Evolutionary conservation across 92 coral and sea anemone species (phyloP).

Genomic region (Epizoanthus illoricatus): DNA sequence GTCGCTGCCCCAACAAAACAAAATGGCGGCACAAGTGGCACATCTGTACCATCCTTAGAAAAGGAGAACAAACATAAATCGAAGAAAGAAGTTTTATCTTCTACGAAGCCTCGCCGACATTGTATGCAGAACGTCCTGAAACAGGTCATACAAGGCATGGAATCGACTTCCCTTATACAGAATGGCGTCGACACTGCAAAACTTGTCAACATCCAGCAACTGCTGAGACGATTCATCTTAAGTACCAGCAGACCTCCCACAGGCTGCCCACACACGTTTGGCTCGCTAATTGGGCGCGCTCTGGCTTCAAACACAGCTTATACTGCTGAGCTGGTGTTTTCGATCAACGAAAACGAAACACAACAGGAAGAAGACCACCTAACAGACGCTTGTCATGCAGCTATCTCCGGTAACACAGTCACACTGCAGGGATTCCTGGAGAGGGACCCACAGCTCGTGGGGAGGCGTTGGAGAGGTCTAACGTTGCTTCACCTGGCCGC

Average conservation of each 20-base stretch:
- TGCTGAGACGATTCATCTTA: background rate
- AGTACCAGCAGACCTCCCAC: background rate
- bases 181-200: background rate
- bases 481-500: slow-evolving; percentile 14
- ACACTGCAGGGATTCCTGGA: background rate
- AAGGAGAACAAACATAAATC: background rate
- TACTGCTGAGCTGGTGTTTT: background rate
- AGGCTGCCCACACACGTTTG: background rate
- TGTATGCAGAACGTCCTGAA: background rate
- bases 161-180: background rate
- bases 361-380: background rate
- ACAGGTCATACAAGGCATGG: background rate
- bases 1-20: background rate
- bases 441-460: slow-evolving; percentile 3
- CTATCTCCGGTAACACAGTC: background rate
- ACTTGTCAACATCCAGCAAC: background rate
- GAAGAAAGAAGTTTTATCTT: background rate
- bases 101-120: background rate
- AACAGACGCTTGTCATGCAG: slow-evolving; percentile 23
- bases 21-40: background rate
- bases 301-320: slow-evolving; percentile 13
- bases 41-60: background rate
- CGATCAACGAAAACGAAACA: background rate
- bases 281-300: background rate
- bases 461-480: slow-evolving; percentile 34